phyloP scores from a whole-genome alignment of 2,888 invertebrate genomes.

The Phyto melanocephala region DNA sequence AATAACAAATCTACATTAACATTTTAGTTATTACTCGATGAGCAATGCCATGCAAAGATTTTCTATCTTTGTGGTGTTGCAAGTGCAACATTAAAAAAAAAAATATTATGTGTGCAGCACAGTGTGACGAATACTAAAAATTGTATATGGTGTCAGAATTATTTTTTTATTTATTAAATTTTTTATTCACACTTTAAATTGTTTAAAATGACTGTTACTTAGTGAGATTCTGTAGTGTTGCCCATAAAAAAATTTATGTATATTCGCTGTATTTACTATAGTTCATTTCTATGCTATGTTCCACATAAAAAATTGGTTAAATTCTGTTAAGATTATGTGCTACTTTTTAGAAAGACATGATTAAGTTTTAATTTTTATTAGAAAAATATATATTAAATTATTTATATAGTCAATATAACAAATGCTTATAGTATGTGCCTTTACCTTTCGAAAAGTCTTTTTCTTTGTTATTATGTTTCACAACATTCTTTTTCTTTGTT shows the following conservation, averaged over 20 bases:
- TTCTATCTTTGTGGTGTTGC: background rate
- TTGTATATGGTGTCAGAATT: background rate
- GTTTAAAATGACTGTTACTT: too few relatives aligned
- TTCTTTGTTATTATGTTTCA: too few relatives aligned
- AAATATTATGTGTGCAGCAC: background rate
- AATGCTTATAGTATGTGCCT: too few relatives aligned
- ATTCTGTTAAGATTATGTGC: background rate
- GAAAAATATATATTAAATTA: too few relatives aligned
- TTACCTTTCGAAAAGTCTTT: too few relatives aligned
- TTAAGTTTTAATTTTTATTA: too few relatives aligned
- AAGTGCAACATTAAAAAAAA: conserved; percentile 24
- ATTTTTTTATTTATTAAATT: background rate
- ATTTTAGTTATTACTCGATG: background rate
- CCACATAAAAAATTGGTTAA: background rate
- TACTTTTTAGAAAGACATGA: too few relatives aligned
- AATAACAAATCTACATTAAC: background rate
- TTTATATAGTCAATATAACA: too few relatives aligned
- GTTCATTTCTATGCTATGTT: background rate
- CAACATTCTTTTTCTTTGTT: too few relatives aligned
- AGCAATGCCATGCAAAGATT: background rate
- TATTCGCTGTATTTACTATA: background rate
- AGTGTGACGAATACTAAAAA: conserved; percentile 17
- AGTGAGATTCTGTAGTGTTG: too few relatives aligned
- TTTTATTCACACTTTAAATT: background rate
- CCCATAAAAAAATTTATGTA: background rate